Evolutionary conservation across 2,797 vertebrate genomes (phyloP).

Genomic region (Paratrypauchen microcephalus): DNA sequence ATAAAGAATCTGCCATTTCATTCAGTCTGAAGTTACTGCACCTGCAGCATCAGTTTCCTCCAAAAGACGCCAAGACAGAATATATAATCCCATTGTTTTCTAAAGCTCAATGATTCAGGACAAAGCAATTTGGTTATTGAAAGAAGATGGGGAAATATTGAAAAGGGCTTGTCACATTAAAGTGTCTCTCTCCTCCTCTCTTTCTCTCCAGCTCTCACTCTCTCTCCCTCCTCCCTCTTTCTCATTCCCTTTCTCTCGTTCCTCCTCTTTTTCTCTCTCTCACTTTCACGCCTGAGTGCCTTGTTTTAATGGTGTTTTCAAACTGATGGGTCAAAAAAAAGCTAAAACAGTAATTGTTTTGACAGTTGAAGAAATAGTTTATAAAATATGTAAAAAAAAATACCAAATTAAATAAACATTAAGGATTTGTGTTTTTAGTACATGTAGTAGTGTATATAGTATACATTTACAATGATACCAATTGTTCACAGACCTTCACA

Average conservation of each 20-base stretch:
- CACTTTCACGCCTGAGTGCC: constrained; percentile 56
- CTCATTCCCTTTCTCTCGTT: constrained; percentile 18
- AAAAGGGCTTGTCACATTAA: constrained; percentile 50
- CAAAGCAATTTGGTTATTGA: constrained; percentile 38
- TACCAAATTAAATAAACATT: too few relatives aligned
- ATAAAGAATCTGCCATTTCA: constrained; percentile 36
- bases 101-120: constrained; percentile 27
- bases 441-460: too few relatives aligned
- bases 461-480: too few relatives aligned
- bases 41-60: constrained; percentile 43
- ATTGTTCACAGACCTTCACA: too few relatives aligned
- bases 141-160: constrained; percentile 40
- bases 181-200: constrained; percentile 54
- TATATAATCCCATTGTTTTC: constrained; percentile 20
- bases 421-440: too few relatives aligned
- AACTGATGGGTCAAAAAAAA: constrained; percentile 7
- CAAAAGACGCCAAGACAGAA: constrained; percentile 8
- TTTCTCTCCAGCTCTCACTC: constrained; percentile 1
- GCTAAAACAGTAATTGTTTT: not conserved
- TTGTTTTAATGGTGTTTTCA: constrained; percentile 71
- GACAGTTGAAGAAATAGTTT: not conserved
- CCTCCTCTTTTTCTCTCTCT: too few relatives aligned
- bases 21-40: constrained; percentile 28
- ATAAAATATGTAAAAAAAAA: too few relatives aligned
- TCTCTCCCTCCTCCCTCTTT: too few relatives aligned